Conservation (phyloP, 2,888 invertebrate species). For the Tribolium freemani region DNA sequence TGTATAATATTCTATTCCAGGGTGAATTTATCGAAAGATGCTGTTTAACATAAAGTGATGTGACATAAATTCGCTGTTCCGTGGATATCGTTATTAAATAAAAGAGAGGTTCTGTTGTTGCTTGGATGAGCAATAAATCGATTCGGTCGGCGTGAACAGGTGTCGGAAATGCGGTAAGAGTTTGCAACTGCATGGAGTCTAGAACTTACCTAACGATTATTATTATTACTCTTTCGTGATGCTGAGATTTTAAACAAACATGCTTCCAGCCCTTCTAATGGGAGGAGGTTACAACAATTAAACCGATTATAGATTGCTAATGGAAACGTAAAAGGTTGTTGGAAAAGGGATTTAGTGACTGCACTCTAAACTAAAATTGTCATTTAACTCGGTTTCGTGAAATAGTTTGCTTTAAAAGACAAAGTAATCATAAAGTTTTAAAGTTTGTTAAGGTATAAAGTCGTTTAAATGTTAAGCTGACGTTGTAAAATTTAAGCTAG, state of each 20-base stretch:
- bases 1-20: slow-evolving; percentile 14
- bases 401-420: neutral
- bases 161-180: slow-evolving; percentile 41
- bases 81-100: slow-evolving; percentile 38
- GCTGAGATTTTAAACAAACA: slow-evolving; percentile 41
- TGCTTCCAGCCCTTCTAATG: slow-evolving; percentile 16
- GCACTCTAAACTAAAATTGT: neutral
- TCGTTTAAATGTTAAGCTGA: slow-evolving; percentile 15
- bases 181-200: slow-evolving; percentile 42
- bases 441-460: slow-evolving; percentile 19
- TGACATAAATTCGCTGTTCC: slow-evolving; percentile 37
- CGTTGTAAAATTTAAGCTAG: neutral
- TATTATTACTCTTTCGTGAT: slow-evolving; percentile 44
- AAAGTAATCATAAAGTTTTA: slow-evolving; percentile 15
- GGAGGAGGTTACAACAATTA: slow-evolving; percentile 14
- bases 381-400: neutral
- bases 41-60: slow-evolving; percentile 36
- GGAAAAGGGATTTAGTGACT: neutral
- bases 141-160: slow-evolving; percentile 38
- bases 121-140: slow-evolving; percentile 42
- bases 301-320: slow-evolving; percentile 29
- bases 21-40: slow-evolving; percentile 12
- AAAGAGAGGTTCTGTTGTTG: slow-evolving; percentile 29
- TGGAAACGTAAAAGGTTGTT: slow-evolving; percentile 17
- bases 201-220: slow-evolving; percentile 42